These are phyloP conservation scores for Mythimna vitellina DNA, from an alignment of 2,888 invertebrate species.

Conservation along the genomic window DNA sequence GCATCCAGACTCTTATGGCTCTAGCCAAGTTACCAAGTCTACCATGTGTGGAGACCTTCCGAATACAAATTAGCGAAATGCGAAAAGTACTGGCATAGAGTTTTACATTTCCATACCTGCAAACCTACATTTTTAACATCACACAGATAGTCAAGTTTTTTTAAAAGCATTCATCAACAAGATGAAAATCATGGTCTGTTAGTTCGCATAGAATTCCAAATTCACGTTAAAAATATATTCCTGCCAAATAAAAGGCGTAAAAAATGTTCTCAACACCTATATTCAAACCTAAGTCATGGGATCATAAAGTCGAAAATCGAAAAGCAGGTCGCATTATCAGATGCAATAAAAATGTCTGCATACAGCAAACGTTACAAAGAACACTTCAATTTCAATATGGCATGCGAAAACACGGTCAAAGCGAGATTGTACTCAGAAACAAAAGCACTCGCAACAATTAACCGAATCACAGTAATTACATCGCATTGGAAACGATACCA, in stretches of 20 bases:
- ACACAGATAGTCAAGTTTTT: slow-evolving; percentile 43
- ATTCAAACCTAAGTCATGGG: slow-evolving; percentile 53
- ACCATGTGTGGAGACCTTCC: neutral
- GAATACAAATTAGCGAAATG: neutral
- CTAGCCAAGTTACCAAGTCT: neutral
- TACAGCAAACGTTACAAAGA: slow-evolving; percentile 71
- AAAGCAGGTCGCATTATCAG: slow-evolving; percentile 56
- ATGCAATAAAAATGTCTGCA: slow-evolving; percentile 66
- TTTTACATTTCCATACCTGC: slow-evolving; percentile 25
- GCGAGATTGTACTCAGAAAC: slow-evolving; percentile 82
- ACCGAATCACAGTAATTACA: slow-evolving; percentile 87
- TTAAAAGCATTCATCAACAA: slow-evolving; percentile 72
- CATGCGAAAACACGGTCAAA: slow-evolving; percentile 87
- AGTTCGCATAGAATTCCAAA: slow-evolving; percentile 69
- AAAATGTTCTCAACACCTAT: slow-evolving; percentile 46
- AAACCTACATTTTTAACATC: slow-evolving; percentile 48
- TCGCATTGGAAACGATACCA: slow-evolving; percentile 87
- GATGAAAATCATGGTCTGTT: slow-evolving; percentile 74
- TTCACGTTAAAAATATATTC: slow-evolving; percentile 66
- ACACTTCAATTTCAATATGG: slow-evolving; percentile 85
- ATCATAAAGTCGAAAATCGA: slow-evolving; percentile 64
- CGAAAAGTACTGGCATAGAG: slow-evolving; percentile 12
- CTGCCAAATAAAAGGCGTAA: slow-evolving; percentile 56
- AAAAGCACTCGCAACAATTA: slow-evolving; percentile 87
- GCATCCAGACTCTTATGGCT: neutral